Evolutionary conservation across 2,888 invertebrate genomes (phyloP).

Genomic region (Eucera pruinosa): DNA sequence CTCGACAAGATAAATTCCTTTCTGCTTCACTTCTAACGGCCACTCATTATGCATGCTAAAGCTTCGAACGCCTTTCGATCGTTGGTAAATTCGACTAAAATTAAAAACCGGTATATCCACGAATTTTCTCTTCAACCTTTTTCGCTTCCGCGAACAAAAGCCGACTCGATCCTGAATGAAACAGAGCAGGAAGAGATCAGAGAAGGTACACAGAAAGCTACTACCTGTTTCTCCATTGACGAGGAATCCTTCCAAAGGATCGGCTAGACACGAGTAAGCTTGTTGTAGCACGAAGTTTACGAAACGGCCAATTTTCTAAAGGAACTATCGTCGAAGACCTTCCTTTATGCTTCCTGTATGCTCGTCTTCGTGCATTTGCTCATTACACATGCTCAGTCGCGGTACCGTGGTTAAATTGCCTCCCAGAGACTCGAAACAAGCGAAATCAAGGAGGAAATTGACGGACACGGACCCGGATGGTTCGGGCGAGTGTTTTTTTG

Average conservation of each 20-base stretch:
- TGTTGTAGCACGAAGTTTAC: constrained; percentile 13
- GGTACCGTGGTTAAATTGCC: constrained; percentile 43
- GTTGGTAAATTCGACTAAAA: constrained; percentile 39
- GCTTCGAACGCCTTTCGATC: constrained; percentile 12
- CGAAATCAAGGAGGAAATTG: constrained; percentile 50
- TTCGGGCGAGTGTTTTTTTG: constrained; percentile 27
- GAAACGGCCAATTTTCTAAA: constrained; percentile 43
- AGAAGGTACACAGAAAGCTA: not conserved
- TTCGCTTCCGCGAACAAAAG: not conserved
- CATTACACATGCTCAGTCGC: constrained; percentile 48
- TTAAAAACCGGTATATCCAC: constrained; percentile 36
- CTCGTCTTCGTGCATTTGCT: constrained; percentile 32
- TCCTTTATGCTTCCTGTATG: constrained; percentile 25
- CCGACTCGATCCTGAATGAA: not conserved
- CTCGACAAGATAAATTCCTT: constrained; percentile 67
- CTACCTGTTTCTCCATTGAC: not conserved
- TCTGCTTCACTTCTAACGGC: constrained; percentile 39
- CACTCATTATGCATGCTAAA: constrained; percentile 51
- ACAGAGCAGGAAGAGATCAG: not conserved
- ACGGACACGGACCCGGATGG: constrained; percentile 42
- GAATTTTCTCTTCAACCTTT: constrained; percentile 5
- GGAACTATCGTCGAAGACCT: constrained; percentile 22
- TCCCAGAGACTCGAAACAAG: constrained; percentile 24
- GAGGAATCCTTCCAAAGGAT: not conserved
- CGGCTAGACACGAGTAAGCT: not conserved